phyloP scores from a whole-genome alignment of 2,113 vertebrate genomes.

The Scomber scombrus region DNA sequence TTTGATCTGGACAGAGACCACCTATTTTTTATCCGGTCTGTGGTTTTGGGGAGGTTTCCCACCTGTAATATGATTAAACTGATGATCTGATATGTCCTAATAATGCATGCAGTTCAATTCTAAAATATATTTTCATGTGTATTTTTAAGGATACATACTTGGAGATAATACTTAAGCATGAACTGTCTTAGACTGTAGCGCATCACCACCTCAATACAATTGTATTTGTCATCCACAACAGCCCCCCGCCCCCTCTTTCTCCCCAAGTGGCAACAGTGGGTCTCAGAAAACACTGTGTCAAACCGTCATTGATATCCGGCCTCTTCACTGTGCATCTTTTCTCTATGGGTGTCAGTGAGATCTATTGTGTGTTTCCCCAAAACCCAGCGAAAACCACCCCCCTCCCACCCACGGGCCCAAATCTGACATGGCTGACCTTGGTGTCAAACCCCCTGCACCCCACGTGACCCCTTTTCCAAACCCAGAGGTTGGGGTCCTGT shows the following conservation, averaged over 20 bases:
- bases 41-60: too few relatives aligned
- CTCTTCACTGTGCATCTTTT: conserved; percentile 49
- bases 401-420: conserved; percentile 39
- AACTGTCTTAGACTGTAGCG: too few relatives aligned
- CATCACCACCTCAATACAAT: conserved; percentile 24
- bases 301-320: conserved; percentile 49
- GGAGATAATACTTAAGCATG: too few relatives aligned
- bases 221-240: conserved; percentile 29
- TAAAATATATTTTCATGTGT: too few relatives aligned
- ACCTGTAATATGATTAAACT: too few relatives aligned
- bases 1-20: too few relatives aligned
- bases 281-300: conserved; percentile 51
- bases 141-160: too few relatives aligned
- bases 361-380: conserved; percentile 53
- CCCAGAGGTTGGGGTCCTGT: conserved; percentile 34
- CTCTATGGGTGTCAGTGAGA: conserved; percentile 57
- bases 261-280: not conserved
- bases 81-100: too few relatives aligned
- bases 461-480: conserved; percentile 38
- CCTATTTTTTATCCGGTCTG: too few relatives aligned
- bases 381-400: conserved; percentile 35
- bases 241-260: not conserved
- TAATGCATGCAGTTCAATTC: too few relatives aligned
- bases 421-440: conserved; percentile 74
- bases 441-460: conserved; percentile 59